Evolutionary conservation across 64 coral and sea anemone species (phyloP).

Genomic region (Cladopsammia gracilis): DNA sequence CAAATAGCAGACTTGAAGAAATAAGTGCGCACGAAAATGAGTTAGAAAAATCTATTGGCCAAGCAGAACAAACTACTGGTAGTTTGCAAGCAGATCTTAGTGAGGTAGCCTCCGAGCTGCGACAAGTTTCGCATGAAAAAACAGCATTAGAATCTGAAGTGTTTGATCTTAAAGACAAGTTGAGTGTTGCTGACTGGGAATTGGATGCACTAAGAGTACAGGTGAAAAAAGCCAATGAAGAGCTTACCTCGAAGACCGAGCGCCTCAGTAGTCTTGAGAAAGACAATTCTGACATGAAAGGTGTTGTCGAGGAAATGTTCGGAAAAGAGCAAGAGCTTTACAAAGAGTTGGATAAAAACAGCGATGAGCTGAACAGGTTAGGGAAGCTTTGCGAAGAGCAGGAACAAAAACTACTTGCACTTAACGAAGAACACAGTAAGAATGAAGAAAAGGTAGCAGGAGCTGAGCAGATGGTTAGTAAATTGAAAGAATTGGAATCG

Average conservation of each 20-base stretch:
- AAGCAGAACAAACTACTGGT: neutral
- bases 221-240: neutral
- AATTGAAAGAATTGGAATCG: neutral
- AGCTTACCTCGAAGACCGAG: neutral
- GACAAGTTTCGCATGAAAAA: constrained; percentile 19
- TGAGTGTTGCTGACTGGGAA: constrained; percentile 13
- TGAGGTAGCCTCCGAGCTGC: constrained; percentile 1
- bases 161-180: constrained; percentile 25
- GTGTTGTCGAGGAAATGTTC: neutral
- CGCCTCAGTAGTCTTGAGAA: neutral
- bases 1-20: neutral
- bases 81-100: constrained; percentile 24
- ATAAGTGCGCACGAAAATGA: constrained; percentile 11
- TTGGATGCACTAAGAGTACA: neutral
- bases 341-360: constrained; percentile 1
- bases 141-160: constrained; percentile 34
- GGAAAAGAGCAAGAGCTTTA: neutral
- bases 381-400: constrained; percentile 1
- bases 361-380: neutral
- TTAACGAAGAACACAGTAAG: neutral
- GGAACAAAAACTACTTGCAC: neutral
- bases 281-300: neutral
- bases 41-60: neutral
- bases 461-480: neutral
- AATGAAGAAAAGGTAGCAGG: neutral